Evolutionary conservation across 2,888 invertebrate species (phyloP).

Genomic region (Drosophila mayaguana): DNA sequence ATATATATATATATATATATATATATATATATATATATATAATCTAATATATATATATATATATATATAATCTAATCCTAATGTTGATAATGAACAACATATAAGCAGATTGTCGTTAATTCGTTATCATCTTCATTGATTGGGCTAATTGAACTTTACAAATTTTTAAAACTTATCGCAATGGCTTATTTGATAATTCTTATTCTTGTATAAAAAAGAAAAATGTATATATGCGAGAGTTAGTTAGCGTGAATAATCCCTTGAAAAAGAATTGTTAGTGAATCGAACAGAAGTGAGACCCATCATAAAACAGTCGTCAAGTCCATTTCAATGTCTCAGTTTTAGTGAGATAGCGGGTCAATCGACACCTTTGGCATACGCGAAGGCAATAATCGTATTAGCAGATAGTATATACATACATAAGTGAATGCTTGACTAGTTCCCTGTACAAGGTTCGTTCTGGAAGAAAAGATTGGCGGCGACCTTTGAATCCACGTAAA

Average conservation of each 20-base stretch:
- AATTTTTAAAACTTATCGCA: slow-evolving; percentile 19
- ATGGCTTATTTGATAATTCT: slow-evolving; percentile 8
- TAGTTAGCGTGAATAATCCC: not conserved
- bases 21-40: too few species aligned
- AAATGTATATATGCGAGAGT: not conserved
- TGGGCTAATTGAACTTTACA: slow-evolving; percentile 22
- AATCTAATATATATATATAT: too few species aligned
- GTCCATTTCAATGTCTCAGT: slow-evolving; percentile 2
- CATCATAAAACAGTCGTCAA: slow-evolving; percentile 13
- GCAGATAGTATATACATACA: not conserved
- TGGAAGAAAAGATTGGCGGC: not conserved
- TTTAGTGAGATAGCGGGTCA: slow-evolving; percentile 9
- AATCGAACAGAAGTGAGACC: not conserved
- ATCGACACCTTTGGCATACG: slow-evolving; percentile 15
- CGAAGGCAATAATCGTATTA: slow-evolving; percentile 6
- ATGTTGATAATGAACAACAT: too few species aligned
- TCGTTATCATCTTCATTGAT: slow-evolving; percentile 33
- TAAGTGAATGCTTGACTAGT: not conserved
- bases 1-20: too few species aligned
- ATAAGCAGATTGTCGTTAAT: too few species aligned
- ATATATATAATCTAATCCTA: too few species aligned
- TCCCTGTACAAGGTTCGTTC: not conserved
- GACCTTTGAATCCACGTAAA: slow-evolving; percentile 5
- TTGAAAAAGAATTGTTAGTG: not conserved
- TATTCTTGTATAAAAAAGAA: not conserved